Base-by-base conservation (phyloP, 2,888 invertebrate genomes). In the Heteropelma amictum region DNA sequence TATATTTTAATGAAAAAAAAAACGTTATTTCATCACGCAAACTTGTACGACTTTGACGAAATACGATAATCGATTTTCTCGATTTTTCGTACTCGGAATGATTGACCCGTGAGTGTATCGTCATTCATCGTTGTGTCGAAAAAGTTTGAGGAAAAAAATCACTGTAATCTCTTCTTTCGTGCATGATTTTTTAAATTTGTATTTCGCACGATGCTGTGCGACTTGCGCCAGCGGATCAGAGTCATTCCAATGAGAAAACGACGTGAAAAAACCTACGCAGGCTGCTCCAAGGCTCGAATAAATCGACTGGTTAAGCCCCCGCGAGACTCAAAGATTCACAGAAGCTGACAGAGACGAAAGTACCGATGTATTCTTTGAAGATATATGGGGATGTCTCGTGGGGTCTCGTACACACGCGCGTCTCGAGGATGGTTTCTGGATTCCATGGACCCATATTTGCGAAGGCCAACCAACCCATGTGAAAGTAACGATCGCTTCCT, bases 401-500 rank as follows among this genome's bases (percentile, higher is more conserved):
- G n/a, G n/a, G n/a, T n/a, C n/a, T n/a, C 30, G 45, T 38, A 60
- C n/a, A 56, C 6, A 40, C n/a, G 42, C n/a, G 28, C 28, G 28
- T 17, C 56, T 56, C 54, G 60, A 56, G 49, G 75, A 71, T 75
- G 56, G 77, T 78, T 80, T 80, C 80, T 80, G 79, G 74, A 81
- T 82, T 80, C 80, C 71, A 78, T 72, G 75, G 78, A 81, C 80
- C 77, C 75, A 71, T 75, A 82, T 79, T 81, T 79, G 77, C 76
- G 79, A 82, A 80, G 82, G 82, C 81, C 75, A 75, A 67, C 26
- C 67, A 42, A 53, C 61, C 58, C 80, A 81, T 83, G 83, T 84
- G 83, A 84, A 84, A 84, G 83, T 83, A 82, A 82, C 80, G 73
- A 77, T 79, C 65, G 80, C 78, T 80, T 81, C 81, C 76, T 78